Conservation (phyloP, 2,113 vertebrate genomes). For the Haplochromis burtoni region DNA sequence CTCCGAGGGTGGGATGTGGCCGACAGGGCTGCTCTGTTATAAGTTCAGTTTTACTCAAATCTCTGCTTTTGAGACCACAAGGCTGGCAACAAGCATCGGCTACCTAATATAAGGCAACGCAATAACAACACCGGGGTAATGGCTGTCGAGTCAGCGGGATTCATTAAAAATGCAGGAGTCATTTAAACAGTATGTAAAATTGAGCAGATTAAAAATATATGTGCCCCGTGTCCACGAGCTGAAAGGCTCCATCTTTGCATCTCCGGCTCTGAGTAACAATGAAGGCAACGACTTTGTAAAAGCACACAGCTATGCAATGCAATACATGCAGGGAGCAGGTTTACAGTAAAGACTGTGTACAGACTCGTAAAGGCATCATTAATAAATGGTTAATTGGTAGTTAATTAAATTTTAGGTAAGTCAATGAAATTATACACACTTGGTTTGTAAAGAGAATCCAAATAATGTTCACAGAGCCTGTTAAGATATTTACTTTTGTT, state of each 20-base stretch:
- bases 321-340: neutral
- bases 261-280: conserved; percentile 6
- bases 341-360: neutral
- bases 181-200: conserved; percentile 66
- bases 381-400: neutral
- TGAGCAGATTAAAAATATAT: conserved; percentile 67
- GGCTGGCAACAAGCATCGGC: neutral
- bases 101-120: neutral
- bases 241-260: neutral
- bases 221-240: neutral
- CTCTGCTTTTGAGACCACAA: neutral
- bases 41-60: conserved; percentile 15
- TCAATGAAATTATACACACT: neutral
- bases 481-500: neutral
- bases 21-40: conserved; percentile 5
- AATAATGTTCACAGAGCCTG: neutral
- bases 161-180: conserved; percentile 62
- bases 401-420: neutral
- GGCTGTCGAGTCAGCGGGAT: conserved; percentile 28
- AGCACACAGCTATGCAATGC: neutral
- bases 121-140: neutral
- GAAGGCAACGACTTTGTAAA: neutral
- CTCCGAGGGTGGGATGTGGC: neutral
- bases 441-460: neutral
- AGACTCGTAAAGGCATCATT: neutral